Conservation (phyloP, 1,140 invertebrate genomes). For the Mamestra configurata region DNA sequence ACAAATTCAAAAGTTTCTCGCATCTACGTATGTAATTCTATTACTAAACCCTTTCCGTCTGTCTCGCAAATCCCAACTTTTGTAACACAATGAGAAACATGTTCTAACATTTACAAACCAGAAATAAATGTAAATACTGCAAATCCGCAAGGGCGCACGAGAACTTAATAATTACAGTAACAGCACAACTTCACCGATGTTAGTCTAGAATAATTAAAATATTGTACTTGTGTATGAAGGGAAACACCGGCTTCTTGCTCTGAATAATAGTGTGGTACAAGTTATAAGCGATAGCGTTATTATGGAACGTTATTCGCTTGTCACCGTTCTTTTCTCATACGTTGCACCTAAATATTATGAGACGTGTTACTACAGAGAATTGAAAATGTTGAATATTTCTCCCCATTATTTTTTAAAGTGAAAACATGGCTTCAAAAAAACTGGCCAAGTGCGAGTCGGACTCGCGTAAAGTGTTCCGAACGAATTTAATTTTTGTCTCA, state of each 20-base stretch:
- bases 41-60: neutral
- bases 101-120: constrained; percentile 9
- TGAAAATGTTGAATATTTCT: too few species aligned
- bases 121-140: constrained; percentile 39
- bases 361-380: too few species aligned
- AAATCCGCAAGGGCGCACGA: constrained; percentile 39
- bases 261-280: constrained; percentile 47
- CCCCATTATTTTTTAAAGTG: too few species aligned
- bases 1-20: too few species aligned
- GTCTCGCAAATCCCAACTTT: neutral
- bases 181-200: constrained; percentile 56
- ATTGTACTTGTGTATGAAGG: constrained; percentile 62
- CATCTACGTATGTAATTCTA: neutral
- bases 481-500: too few species aligned
- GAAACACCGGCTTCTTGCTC: constrained; percentile 52
- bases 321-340: too few species aligned
- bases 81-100: neutral
- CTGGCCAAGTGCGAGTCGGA: too few species aligned
- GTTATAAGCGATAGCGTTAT: neutral
- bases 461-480: too few species aligned
- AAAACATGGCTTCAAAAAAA: too few species aligned
- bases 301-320: too few species aligned
- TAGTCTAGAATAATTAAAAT: constrained; percentile 69
- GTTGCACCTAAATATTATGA: too few species aligned
- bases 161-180: constrained; percentile 67